Evolutionary conservation across 2,113 vertebrate genomes (phyloP).

Genomic region (Amia ocellicauda): DNA sequence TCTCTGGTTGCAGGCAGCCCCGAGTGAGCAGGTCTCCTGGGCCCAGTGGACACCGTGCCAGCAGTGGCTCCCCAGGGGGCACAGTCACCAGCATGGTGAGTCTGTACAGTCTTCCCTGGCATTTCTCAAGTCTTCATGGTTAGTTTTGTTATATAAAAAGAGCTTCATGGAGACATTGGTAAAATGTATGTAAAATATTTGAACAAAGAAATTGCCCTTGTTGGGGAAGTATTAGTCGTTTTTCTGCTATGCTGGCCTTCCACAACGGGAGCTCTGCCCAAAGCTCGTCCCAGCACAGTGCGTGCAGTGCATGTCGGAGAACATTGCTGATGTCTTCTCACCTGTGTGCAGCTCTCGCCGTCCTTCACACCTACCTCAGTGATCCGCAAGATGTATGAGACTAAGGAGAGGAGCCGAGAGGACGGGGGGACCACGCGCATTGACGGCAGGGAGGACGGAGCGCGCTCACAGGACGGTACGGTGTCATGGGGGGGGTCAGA

Average conservation of each 20-base stretch:
- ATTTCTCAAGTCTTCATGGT: too few relatives aligned
- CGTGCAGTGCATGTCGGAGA: too few relatives aligned
- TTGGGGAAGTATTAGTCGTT: too few relatives aligned
- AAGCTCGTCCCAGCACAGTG: too few relatives aligned
- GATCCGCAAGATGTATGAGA: conserved; percentile 98
- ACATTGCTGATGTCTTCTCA: too few relatives aligned
- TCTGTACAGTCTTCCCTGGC: not conserved
- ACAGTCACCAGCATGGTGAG: conserved; percentile 93
- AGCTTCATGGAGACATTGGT: too few relatives aligned
- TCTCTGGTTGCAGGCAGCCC: conserved; percentile 63
- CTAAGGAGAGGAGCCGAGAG: conserved; percentile 92
- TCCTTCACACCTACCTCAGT: conserved; percentile 98
- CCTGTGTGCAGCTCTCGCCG: conserved; percentile 77
- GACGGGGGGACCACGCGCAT: conserved; percentile 66
- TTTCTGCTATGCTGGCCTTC: too few relatives aligned
- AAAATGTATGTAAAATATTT: too few relatives aligned
- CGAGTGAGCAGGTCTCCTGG: conserved; percentile 81
- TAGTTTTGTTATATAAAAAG: too few relatives aligned
- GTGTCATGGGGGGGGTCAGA: too few relatives aligned
- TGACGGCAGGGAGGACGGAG: conserved; percentile 74
- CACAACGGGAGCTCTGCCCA: too few relatives aligned
- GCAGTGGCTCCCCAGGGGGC: conserved; percentile 77
- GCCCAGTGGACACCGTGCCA: conserved; percentile 72
- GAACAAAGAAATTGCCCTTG: too few relatives aligned
- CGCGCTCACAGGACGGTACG: conserved; percentile 77